These are phyloP conservation scores for Camelus dromedarius DNA, from an alignment of 2,113 vertebrate genomes.

Conservation along the genomic window DNA sequence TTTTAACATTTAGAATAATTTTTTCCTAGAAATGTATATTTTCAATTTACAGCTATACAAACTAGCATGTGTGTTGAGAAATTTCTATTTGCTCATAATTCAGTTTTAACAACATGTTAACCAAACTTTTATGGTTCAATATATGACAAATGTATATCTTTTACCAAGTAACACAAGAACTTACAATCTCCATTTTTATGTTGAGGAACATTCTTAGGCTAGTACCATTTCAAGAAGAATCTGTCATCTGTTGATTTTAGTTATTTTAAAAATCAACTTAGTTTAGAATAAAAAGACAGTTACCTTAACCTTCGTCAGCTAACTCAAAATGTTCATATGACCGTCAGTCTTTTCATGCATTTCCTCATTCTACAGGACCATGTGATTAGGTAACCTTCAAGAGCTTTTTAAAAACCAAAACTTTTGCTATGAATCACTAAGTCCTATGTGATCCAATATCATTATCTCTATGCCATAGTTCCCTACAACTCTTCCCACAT, in stretches of 20 bases:
- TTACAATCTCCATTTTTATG: not conserved
- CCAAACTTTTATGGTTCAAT: not conserved
- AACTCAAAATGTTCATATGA: not conserved
- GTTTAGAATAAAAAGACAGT: not conserved
- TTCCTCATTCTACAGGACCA: not conserved
- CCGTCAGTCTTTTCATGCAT: not conserved
- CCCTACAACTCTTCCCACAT: not conserved
- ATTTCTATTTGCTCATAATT: not conserved
- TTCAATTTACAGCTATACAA: constrained; percentile 24
- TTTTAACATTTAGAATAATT: not conserved
- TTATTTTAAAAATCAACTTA: constrained; percentile 30
- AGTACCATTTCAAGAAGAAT: not conserved
- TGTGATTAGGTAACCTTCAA: not conserved
- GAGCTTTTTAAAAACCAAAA: not conserved
- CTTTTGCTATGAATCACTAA: not conserved
- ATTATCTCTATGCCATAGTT: not conserved
- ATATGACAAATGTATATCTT: not conserved
- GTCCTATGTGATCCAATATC: not conserved
- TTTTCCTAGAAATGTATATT: constrained; percentile 27
- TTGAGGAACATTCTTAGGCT: not conserved
- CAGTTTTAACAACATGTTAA: not conserved
- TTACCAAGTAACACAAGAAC: not conserved
- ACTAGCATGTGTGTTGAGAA: not conserved
- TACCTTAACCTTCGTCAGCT: not conserved
- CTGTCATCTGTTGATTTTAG: not conserved